A percentile compares a stretch with the other conserved stretches of the same genome.
Evolutionary conservation across 1,140 invertebrate genomes (phyloP).

Genomic region (Magallana angulata): DNA sequence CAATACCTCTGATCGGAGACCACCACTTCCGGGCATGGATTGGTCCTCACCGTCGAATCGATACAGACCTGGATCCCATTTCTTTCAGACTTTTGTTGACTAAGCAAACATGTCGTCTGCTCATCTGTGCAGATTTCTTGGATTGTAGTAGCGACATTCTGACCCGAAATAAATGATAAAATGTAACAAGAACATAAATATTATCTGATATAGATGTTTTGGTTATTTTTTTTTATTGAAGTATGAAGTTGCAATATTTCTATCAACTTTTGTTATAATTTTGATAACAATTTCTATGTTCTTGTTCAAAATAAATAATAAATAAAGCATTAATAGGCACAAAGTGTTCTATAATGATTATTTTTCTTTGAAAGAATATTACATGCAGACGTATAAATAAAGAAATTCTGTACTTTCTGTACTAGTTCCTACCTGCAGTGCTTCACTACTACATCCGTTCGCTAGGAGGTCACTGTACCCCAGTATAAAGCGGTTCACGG

Average conservation of each 20-base stretch:
- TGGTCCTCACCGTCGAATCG: neutral
- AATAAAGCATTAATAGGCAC: no score
- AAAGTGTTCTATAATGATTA: no score
- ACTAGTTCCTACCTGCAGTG: neutral
- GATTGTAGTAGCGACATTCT: neutral
- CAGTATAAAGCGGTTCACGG: neutral
- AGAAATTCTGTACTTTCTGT: no score
- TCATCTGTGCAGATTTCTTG: neutral
- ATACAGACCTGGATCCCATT: constrained; percentile 15
- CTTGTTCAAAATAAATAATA: no score
- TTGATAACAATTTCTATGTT: no score
- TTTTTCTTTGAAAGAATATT: no score
- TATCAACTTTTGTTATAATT: no score
- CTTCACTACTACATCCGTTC: neutral
- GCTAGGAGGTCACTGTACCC: neutral
- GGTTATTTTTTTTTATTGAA: no score
- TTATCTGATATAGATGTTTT: no score
- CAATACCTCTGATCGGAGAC: neutral
- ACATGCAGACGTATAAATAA: no score
- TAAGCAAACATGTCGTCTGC: neutral
- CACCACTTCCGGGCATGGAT: neutral
- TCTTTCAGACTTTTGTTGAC: neutral
- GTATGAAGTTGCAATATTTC: no score
- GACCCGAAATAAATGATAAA: neutral
- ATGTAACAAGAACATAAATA: no score